phyloP scores from a whole-genome alignment of 2,888 invertebrate genomes.

The Gisinianus flammeolus region DNA sequence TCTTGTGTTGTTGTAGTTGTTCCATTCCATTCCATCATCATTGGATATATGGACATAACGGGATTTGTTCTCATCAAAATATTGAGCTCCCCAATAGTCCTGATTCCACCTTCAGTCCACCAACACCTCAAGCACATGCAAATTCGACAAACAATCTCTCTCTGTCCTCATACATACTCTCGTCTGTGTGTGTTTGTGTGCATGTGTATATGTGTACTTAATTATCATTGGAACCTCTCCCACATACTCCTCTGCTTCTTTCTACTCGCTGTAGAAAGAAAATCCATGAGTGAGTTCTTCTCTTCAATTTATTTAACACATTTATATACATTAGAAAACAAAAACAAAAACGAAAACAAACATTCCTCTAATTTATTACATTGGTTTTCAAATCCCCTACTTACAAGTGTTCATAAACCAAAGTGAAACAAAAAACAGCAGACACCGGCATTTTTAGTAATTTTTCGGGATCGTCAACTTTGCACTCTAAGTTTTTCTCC shows the following conservation, averaged over 20 bases:
- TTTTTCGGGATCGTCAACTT: too few relatives aligned
- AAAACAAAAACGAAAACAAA: too few relatives aligned
- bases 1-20: background rate
- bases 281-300: background rate
- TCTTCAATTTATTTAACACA: background rate
- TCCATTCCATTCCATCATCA: background rate
- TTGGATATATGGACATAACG: slow-evolving; percentile 19
- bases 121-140: slow-evolving; percentile 19
- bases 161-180: background rate
- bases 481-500: too few relatives aligned
- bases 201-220: background rate
- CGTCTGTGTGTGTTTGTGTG: background rate
- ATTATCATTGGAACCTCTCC: too few relatives aligned
- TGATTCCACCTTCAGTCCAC: background rate
- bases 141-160: background rate
- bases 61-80: slow-evolving; percentile 17
- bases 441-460: too few relatives aligned
- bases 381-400: too few relatives aligned
- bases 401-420: too few relatives aligned
- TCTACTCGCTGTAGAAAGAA: background rate
- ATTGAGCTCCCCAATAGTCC: slow-evolving; percentile 7
- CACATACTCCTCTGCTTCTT: background rate
- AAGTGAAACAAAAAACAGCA: too few relatives aligned
- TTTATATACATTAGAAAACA: too few relatives aligned
- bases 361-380: too few relatives aligned